Evolutionary conservation across 2,888 invertebrate species (phyloP).

Genomic region (Oscheius sp.): DNA sequence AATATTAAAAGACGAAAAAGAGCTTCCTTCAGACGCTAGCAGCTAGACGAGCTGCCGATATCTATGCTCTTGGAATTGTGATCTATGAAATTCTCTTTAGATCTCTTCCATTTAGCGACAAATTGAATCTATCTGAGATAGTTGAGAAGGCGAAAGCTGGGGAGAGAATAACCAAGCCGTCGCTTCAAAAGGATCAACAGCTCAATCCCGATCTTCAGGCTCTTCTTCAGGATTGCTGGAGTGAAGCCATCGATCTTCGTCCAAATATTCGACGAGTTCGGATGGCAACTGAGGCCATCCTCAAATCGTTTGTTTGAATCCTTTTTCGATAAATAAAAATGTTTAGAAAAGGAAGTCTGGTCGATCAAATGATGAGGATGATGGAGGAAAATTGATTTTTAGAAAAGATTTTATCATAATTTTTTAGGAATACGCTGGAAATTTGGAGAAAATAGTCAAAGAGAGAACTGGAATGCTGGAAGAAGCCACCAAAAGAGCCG

Average conservation of each 20-base stretch:
- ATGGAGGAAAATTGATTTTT: too few relatives aligned
- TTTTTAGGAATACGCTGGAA: slow-evolving; percentile 56
- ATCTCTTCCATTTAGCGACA: slow-evolving; percentile 57
- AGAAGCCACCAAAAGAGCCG: slow-evolving; percentile 49
- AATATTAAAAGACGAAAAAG: background rate
- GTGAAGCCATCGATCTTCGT: slow-evolving; percentile 47
- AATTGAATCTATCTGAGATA: slow-evolving; percentile 40
- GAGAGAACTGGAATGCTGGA: slow-evolving; percentile 52
- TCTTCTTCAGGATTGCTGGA: slow-evolving; percentile 57
- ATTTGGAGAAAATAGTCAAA: slow-evolving; percentile 49
- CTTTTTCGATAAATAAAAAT: background rate
- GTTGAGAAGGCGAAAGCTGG: slow-evolving; percentile 48
- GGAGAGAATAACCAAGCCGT: slow-evolving; percentile 45
- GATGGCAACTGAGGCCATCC: slow-evolving; percentile 50
- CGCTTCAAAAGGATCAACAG: slow-evolving; percentile 41
- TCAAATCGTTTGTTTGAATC: slow-evolving; percentile 44
- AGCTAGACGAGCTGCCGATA: slow-evolving; percentile 43
- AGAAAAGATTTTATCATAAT: too few relatives aligned
- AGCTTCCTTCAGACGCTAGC: slow-evolving; percentile 23
- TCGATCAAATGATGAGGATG: slow-evolving; percentile 57
- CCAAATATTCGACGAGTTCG: slow-evolving; percentile 62
- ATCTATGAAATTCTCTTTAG: slow-evolving; percentile 61
- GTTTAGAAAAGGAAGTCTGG: slow-evolving; percentile 50
- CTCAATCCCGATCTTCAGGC: slow-evolving; percentile 51
- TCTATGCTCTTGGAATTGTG: slow-evolving; percentile 53